A percentile compares a stretch with the other conserved stretches of the same genome.
Conservation (phyloP, 53 echinoderm and acorn worm genomes). For the Patiria pectinifera region DNA sequence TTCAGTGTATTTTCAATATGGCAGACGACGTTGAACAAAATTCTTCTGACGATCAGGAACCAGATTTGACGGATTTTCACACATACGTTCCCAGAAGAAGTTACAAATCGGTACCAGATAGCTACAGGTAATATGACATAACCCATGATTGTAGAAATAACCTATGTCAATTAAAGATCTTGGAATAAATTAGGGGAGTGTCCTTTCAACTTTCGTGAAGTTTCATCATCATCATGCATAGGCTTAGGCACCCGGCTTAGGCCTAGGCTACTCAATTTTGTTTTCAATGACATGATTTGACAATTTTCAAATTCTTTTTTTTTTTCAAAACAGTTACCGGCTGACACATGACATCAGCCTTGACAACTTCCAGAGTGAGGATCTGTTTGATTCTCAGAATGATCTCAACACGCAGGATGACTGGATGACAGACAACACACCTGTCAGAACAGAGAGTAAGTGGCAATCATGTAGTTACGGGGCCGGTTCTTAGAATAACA, state of each 20-base stretch:
- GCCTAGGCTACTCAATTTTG: background rate
- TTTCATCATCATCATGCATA: too few species aligned
- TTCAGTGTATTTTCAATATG: constrained; percentile 21
- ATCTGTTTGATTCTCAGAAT: constrained; percentile 69
- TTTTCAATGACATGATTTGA: background rate
- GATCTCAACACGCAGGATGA: constrained; percentile 20
- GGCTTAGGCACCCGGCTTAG: too few species aligned
- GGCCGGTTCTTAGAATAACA: too few species aligned
- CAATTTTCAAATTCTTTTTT: background rate
- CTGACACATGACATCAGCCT: constrained; percentile 93
- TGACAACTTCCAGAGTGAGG: constrained; percentile 93
- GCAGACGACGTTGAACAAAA: constrained; percentile 52
- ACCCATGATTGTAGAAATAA: background rate
- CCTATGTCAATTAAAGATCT: background rate
- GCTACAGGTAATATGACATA: constrained; percentile 53
- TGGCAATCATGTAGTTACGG: background rate
- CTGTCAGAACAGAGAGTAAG: constrained; percentile 35
- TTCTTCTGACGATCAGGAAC: constrained; percentile 55
- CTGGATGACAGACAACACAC: constrained; percentile 13
- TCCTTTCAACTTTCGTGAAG: too few species aligned
- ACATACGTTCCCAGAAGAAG: constrained; percentile 40
- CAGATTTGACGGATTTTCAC: constrained; percentile 46
- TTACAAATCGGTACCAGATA: constrained; percentile 55
- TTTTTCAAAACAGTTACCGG: constrained; percentile 67
- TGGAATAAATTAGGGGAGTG: too few species aligned